phyloP scores from a whole-genome alignment of 2,113 vertebrate genomes.

The Vombatus ursinus region DNA sequence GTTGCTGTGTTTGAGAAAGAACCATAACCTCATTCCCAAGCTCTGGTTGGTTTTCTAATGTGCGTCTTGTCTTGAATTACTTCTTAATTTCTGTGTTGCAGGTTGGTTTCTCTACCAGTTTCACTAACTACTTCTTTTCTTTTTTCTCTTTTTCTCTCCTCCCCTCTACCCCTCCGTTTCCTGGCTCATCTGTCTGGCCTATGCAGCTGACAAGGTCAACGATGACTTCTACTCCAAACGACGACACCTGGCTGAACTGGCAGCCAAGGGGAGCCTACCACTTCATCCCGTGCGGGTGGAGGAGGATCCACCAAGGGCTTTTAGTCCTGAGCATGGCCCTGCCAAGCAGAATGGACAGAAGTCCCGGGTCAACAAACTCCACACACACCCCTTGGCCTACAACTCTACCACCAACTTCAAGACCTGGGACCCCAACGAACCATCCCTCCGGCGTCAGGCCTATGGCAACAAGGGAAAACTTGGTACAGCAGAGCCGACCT shows the following conservation, averaged over 20 bases:
- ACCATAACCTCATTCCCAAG: not conserved
- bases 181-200: not conserved
- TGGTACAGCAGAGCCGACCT: slow-evolving; percentile 87
- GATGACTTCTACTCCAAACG: slow-evolving; percentile 95
- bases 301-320: slow-evolving; percentile 87
- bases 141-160: slow-evolving; percentile 27
- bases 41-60: slow-evolving; percentile 39
- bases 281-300: slow-evolving; percentile 92
- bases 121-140: slow-evolving; percentile 61
- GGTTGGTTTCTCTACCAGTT: not conserved
- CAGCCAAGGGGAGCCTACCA: slow-evolving; percentile 92
- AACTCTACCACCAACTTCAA: slow-evolving; percentile 93
- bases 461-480: slow-evolving; percentile 91
- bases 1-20: slow-evolving; percentile 1
- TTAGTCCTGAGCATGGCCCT: slow-evolving; percentile 90
- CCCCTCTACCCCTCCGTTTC: not conserved
- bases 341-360: slow-evolving; percentile 93
- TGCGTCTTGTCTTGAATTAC: slow-evolving; percentile 47
- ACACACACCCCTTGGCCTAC: slow-evolving; percentile 92
- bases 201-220: slow-evolving; percentile 93
- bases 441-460: slow-evolving; percentile 91
- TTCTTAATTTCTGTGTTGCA: not conserved
- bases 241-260: slow-evolving; percentile 93
- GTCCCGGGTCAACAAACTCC: slow-evolving; percentile 86
- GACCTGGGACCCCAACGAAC: slow-evolving; percentile 95